A percentile compares a stretch with the other conserved stretches of the same genome.
Conservation (phyloP, 2,888 invertebrate genomes). For the Junonia oenone region DNA sequence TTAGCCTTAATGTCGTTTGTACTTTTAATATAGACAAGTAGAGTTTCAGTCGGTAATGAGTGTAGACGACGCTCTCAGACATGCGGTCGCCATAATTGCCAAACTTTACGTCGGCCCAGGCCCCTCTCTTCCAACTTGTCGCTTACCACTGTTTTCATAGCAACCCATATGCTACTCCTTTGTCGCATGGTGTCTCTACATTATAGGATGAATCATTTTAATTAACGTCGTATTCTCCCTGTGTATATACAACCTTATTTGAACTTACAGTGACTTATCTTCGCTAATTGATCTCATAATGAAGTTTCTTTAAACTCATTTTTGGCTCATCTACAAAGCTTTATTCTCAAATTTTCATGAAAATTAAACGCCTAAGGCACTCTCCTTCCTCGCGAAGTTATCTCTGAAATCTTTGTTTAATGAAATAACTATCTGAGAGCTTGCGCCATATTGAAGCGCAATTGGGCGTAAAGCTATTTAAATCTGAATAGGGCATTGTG, state of each 20-base stretch:
- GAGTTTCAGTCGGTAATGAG: constrained; percentile 73
- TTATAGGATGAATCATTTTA: constrained; percentile 5
- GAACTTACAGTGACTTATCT: background rate
- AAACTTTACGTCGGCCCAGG: constrained; percentile 67
- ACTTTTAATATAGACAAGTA: constrained; percentile 74
- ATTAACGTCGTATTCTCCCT: background rate
- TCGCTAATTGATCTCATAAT: constrained; percentile 14
- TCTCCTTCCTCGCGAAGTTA: constrained; percentile 42
- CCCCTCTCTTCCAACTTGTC: constrained; percentile 59
- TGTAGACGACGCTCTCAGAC: constrained; percentile 74
- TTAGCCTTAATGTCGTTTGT: constrained; percentile 28
- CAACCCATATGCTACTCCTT: constrained; percentile 51
- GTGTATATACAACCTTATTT: background rate
- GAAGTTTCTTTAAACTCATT: constrained; percentile 10
- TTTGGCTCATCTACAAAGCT: constrained; percentile 9
- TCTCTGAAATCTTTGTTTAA: constrained; percentile 63
- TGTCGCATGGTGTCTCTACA: constrained; percentile 10
- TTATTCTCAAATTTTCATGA: constrained; percentile 18
- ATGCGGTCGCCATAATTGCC: constrained; percentile 79
- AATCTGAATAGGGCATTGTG: constrained; percentile 78
- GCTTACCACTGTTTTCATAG: constrained; percentile 69
- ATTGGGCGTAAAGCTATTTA: constrained; percentile 79
- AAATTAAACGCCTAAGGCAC: constrained; percentile 31
- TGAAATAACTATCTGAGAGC: constrained; percentile 71
- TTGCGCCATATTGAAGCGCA: constrained; percentile 71